Conservation (phyloP, 2,113 vertebrate species). For the Carassius carassius region DNA sequence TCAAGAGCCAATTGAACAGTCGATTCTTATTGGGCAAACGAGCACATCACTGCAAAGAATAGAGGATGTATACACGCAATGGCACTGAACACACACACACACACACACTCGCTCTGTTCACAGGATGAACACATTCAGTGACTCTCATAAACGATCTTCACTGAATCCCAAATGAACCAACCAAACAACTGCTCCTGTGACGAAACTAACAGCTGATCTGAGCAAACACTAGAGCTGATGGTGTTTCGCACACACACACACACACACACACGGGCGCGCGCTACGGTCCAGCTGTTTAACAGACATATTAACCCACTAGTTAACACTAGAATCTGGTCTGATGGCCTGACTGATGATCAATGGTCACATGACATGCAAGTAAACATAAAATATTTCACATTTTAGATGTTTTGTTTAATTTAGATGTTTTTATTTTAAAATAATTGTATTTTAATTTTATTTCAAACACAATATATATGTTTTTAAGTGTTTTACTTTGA, state of each 20-base stretch:
- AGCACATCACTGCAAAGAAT: not conserved
- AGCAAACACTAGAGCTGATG: not conserved
- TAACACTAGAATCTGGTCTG: not conserved
- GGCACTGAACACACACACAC: not conserved
- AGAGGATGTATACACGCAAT: not conserved
- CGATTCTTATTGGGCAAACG: not conserved
- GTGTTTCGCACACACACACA: not conserved
- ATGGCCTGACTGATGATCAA: not conserved
- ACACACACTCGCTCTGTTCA: not conserved
- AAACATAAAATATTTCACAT: no score
- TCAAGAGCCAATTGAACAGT: conserved; percentile 5
- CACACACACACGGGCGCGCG: no score
- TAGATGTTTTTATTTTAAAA: not conserved
- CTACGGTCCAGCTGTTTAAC: not conserved
- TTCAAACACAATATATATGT: not conserved
- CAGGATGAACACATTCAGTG: no score
- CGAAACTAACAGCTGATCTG: not conserved
- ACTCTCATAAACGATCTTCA: not conserved
- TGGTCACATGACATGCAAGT: no score
- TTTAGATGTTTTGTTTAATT: not conserved
- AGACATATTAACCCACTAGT: not conserved
- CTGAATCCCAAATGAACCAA: not conserved
- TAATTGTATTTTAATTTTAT: not conserved
- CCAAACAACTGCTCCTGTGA: not conserved
- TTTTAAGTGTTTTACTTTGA: not conserved